A percentile compares a stretch with the other conserved stretches of the same genome.
Conservation (phyloP, 92 coral and sea anemone species). For the Epizoanthus scotinus region DNA sequence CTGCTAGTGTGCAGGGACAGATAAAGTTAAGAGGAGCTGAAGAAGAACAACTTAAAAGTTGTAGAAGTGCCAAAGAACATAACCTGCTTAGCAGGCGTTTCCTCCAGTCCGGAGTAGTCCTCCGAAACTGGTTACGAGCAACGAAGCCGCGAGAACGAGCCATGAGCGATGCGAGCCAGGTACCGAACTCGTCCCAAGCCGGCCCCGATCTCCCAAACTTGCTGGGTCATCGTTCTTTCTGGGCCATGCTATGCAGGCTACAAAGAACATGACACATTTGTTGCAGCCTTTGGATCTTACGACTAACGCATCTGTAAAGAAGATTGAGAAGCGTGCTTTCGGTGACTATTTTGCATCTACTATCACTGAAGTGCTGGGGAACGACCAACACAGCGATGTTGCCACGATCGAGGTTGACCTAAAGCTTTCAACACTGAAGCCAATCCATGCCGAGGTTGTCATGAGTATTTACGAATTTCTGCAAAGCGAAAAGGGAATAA, state of each 20-base stretch:
- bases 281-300: conserved; percentile 49
- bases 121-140: no score
- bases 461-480: no score
- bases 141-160: no score
- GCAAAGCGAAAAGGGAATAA: no score
- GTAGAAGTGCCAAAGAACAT: conserved; percentile 34
- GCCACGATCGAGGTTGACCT: conserved; percentile 55
- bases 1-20: conserved; percentile 53
- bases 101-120: no score
- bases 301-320: conserved; percentile 46
- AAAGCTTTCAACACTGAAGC: conserved; percentile 27
- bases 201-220: no score
- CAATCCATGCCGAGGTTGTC: no score
- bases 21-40: conserved; percentile 54
- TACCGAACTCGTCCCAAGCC: no score
- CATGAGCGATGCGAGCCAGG: no score
- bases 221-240: no score
- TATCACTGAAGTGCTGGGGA: conserved; percentile 56
- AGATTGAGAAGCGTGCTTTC: conserved; percentile 49
- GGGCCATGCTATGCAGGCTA: no score
- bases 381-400: conserved; percentile 55
- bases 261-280: neutral
- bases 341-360: conserved; percentile 49
- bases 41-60: conserved; percentile 41
- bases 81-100: no score